Evolutionary conservation across 64 coral and sea anemone genomes (phyloP), one percentile per base, ranked within the genome.

Genomic region (Astreopora myriophthalma): DNA sequence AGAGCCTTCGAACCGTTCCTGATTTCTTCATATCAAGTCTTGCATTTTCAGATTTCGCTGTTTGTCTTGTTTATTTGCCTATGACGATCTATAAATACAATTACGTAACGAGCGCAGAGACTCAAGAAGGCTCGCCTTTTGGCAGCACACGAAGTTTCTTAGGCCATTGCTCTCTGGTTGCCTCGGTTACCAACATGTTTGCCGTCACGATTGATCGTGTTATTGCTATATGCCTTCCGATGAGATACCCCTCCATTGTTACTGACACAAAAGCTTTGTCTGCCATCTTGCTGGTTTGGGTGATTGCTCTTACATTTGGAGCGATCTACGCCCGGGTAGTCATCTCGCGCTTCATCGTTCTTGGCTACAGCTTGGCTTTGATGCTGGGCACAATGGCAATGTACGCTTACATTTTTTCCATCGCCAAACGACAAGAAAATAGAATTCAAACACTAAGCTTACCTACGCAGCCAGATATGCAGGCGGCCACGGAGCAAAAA

Each of bases 21-120:
- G 42, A 77, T n/a, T 49, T 77, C 26, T 25, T 77, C 74, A 77
- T 77, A 49, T 77, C 42, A 52, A 77, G 74, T 30, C 44, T 77
- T 24, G 74, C 74, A 42, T 75, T 75, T 44, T 75, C 73, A 25
- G 73, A 75, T 75, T 75, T 75, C 6, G 42, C 73, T 5, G 73
- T 75, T 20, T 75, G 73, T 12, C 19, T 25, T 24, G n/a, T 75
- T 24, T 75, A 42, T 35, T 34, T 75, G 20, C 73, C 73, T 3
- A 24, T 75, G 73, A 20, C 73, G 8, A 44, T 44, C 37, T 75
- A 26, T 24, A 2, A 25, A 9, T 75, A 42, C 35, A 75, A 75
- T 23, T 9, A 75, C 37, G 5, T 11, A 17, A 24, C 73, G 23
- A 75, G 73, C n/a, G 25, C 1, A 26, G 42, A 10, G 42, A 49